These are phyloP conservation scores for Manis crassicaudata DNA, from an alignment of 2,797 vertebrate species.

Conservation along the genomic window DNA sequence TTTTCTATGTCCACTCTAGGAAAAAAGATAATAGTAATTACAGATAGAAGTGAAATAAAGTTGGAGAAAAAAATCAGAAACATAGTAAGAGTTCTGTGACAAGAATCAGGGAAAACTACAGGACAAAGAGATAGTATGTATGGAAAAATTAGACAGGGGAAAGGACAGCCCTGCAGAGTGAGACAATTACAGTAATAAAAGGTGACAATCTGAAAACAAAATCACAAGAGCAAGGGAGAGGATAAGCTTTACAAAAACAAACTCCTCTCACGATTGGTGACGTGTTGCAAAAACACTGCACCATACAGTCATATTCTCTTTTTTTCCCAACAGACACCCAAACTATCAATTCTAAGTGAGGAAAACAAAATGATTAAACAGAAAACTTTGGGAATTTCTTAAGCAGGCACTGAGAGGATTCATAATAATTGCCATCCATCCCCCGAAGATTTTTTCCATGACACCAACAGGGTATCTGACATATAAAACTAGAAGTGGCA, in stretches of 20 bases:
- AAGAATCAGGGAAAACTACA: not conserved
- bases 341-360: not conserved
- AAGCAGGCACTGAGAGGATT: not conserved
- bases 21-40: slow-evolving; percentile 56
- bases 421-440: slow-evolving; percentile 13
- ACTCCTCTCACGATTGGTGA: not conserved
- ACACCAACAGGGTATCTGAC: not conserved
- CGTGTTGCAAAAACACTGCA: not conserved
- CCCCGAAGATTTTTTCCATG: slow-evolving; percentile 16
- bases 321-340: not conserved
- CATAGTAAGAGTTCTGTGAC: slow-evolving; percentile 19
- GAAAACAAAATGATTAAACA: slow-evolving; percentile 40
- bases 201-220: slow-evolving; percentile 47
- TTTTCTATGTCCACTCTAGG: slow-evolving; percentile 12
- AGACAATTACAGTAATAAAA: slow-evolving; percentile 24
- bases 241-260: slow-evolving; percentile 6
- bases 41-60: slow-evolving; percentile 20
- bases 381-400: slow-evolving; percentile 28
- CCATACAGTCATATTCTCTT: not conserved
- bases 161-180: not conserved
- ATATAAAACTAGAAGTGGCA: not conserved
- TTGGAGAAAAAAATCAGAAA: not conserved
- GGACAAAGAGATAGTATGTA: not conserved
- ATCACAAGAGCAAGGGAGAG: not conserved
- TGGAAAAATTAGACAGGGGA: not conserved